Evolutionary conservation across 2,113 vertebrate genomes (phyloP).

Genomic region (Nettapus auritus): DNA sequence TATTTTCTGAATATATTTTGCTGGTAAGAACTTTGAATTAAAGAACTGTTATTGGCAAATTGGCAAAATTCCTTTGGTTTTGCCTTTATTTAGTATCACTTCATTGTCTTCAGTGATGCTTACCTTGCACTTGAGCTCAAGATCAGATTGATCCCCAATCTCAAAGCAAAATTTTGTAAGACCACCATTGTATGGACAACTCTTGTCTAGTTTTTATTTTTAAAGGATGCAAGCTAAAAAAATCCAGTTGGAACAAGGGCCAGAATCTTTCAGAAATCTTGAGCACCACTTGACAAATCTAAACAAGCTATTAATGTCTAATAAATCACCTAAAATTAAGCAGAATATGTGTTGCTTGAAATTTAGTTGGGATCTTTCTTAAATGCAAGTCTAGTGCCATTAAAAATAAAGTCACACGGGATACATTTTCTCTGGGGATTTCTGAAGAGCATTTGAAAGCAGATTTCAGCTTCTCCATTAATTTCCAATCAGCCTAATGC

Average conservation of each 20-base stretch:
- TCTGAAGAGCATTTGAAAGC: conserved; percentile 37
- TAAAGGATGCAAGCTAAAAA: not conserved
- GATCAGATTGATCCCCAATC: not conserved
- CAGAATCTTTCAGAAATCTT: not conserved
- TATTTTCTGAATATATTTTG: not conserved
- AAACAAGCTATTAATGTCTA: not conserved
- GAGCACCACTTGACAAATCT: not conserved
- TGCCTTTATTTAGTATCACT: not conserved
- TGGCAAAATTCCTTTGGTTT: not conserved
- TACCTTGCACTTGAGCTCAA: not conserved
- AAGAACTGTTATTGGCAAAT: not conserved
- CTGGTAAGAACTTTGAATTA: not conserved
- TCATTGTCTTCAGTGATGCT: not conserved
- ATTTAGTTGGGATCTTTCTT: conserved; percentile 8
- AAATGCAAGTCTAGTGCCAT: conserved; percentile 5
- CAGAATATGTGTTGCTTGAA: not conserved
- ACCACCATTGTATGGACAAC: not conserved
- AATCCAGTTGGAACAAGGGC: not conserved
- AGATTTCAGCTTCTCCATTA: conserved; percentile 47
- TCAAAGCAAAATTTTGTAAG: not conserved
- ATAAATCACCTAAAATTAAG: not conserved
- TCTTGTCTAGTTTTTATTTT: not conserved
- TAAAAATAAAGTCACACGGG: conserved; percentile 9
- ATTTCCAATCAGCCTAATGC: conserved; percentile 59
- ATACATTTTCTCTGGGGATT: conserved; percentile 29